Base-by-base conservation (phyloP, 1,140 invertebrate genomes). In the Camponotus pennsylvanicus region DNA sequence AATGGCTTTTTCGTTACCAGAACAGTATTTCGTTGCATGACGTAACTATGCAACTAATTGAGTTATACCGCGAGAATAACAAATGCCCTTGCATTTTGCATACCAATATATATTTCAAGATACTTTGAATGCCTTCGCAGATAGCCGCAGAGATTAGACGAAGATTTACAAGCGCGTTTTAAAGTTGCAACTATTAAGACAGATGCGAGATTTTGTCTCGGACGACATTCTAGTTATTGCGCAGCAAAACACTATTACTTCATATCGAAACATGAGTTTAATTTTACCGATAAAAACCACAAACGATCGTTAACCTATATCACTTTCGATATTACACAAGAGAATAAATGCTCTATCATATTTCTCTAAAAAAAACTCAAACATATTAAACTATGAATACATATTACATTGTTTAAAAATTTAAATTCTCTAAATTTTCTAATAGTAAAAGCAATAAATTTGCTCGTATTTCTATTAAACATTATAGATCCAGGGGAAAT, bases 51-150 rank as follows among this genome's bases (percentile, higher is more conserved):
- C 13, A 66, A 27, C 45, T 71, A 85, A 85, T 86, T 75, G 8
- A 9, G 6, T 18, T 40, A 27, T 27, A 32, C 18, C 8, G 34
- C 15, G 42, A 21, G 27, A 83, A 84, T 49, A 59, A 42, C 34
- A n/a, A 18, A 37, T 9, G 7, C 42, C 15, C 27, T 78, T 64
- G 18, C 27, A 8, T 71, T 64, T 42, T n/a, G 45, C 15, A 13
- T 27, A 27, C 13, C 45, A 32, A 80, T 80, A 52, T 18, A 80
- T 18, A 80, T 67, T 49, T 86, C 85, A 61, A n/a, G 73, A 85
- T 75, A 85, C 21, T 42, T 76, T 6, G 21, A 76, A 76, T 76
- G 40, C 63, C 7, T 55, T 49, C 7, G 49, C 0, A 40, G 59
- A 76, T 75, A 32, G 63, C 7, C 32, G 21, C 13, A 40, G 45